Conservation (phyloP, 2,888 invertebrate genomes). For the Amitus sp. region DNA sequence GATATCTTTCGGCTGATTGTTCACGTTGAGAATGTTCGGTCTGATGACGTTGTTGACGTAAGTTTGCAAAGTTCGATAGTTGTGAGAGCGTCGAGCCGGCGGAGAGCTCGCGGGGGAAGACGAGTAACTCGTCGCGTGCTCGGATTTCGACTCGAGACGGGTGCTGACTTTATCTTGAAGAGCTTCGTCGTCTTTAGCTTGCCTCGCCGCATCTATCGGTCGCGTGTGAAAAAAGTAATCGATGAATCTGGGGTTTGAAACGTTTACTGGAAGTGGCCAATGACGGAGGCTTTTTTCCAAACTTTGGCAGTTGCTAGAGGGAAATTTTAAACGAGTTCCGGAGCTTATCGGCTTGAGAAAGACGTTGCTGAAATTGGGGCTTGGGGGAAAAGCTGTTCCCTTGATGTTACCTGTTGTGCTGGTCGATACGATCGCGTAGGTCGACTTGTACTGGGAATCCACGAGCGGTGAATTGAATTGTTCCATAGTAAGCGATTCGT, state of each 20-base stretch:
- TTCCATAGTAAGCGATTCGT: slow-evolving; percentile 65
- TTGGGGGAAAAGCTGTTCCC: too few relatives aligned
- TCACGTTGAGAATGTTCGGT: slow-evolving; percentile 55
- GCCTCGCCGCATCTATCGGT: slow-evolving; percentile 38
- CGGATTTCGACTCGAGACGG: slow-evolving; percentile 51
- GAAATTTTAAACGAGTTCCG: too few relatives aligned
- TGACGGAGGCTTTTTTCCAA: too few relatives aligned
- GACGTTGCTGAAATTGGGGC: too few relatives aligned
- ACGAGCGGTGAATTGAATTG: slow-evolving; percentile 70
- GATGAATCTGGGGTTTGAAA: too few relatives aligned
- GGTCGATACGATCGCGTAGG: slow-evolving; percentile 67
- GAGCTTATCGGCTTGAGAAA: too few relatives aligned
- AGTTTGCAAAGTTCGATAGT: slow-evolving; percentile 59
- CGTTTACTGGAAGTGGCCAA: too few relatives aligned
- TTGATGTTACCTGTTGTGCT: too few relatives aligned
- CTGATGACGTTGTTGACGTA: slow-evolving; percentile 52
- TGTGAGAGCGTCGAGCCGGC: slow-evolving; percentile 52
- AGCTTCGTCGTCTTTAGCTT: slow-evolving; percentile 43
- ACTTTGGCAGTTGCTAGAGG: too few relatives aligned
- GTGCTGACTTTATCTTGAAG: slow-evolving; percentile 42
- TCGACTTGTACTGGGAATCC: slow-evolving; percentile 67
- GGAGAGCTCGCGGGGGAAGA: slow-evolving; percentile 56
- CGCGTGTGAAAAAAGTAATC: too few relatives aligned
- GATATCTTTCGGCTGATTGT: slow-evolving; percentile 55
- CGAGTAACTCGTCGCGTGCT: slow-evolving; percentile 48